Conservation (phyloP, 2,113 vertebrate species). For the Podarcis muralis region DNA sequence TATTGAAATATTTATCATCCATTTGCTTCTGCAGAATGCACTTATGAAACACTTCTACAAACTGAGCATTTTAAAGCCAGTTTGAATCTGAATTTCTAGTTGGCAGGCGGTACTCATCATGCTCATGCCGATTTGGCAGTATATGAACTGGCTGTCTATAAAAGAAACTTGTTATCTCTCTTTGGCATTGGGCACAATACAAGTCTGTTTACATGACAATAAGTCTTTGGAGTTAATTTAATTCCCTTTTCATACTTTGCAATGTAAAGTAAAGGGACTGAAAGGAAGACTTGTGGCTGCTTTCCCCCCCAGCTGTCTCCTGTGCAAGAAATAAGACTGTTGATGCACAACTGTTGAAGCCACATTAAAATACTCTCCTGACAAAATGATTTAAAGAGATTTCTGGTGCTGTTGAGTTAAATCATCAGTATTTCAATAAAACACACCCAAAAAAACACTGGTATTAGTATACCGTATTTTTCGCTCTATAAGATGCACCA, state of each 20-base stretch:
- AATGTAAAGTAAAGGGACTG: constrained; percentile 54
- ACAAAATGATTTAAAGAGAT: constrained; percentile 35
- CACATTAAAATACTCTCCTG: constrained; percentile 3
- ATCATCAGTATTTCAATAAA: neutral
- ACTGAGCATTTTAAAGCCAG: constrained; percentile 29
- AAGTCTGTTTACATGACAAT: constrained; percentile 40
- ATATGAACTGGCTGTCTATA: constrained; percentile 46
- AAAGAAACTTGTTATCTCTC: constrained; percentile 57
- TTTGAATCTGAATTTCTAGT: constrained; percentile 50
- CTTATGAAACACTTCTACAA: constrained; percentile 21
- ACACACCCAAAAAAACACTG: neutral
- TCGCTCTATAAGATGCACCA: no score
- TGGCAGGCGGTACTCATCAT: constrained; percentile 47
- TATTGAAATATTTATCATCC: constrained; percentile 34
- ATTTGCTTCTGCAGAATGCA: constrained; percentile 47
- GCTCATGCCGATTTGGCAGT: constrained; percentile 60
- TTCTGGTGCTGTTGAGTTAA: constrained; percentile 36
- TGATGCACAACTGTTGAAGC: constrained; percentile 26
- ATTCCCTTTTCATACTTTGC: constrained; percentile 47
- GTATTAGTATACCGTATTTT: neutral
- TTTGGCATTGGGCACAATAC: constrained; percentile 59
- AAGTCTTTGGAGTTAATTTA: constrained; percentile 55
- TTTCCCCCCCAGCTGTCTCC: constrained; percentile 55
- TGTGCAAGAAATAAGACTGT: constrained; percentile 52
- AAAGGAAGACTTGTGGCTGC: constrained; percentile 60